Percentiles rank a stretch among this genome's conserved stretches.
These are phyloP conservation scores for Prochilodus magdalenae DNA, from an alignment of 2,113 vertebrate genomes.

Conservation along the genomic window DNA sequence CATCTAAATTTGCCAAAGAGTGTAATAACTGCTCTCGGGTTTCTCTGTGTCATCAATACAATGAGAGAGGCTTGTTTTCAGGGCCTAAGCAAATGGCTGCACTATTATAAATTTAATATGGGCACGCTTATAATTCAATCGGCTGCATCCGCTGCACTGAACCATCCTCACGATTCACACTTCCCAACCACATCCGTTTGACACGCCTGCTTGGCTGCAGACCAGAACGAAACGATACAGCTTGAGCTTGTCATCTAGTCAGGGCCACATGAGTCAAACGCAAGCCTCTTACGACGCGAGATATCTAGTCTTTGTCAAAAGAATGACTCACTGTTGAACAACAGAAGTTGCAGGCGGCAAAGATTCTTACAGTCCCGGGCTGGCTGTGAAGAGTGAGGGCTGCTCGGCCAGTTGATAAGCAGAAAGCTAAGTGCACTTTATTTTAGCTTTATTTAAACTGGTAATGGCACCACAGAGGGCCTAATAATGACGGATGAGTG, in stretches of 20 bases:
- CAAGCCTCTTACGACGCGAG: conserved; percentile 14
- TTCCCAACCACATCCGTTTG: conserved; percentile 38
- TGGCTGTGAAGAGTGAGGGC: conserved; percentile 4
- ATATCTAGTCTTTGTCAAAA: not conserved
- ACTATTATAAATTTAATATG: conserved; percentile 46
- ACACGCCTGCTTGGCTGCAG: conserved; percentile 39
- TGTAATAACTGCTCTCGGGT: not conserved
- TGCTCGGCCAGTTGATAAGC: conserved; percentile 45
- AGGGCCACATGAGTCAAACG: conserved; percentile 19
- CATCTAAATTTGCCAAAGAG: not conserved
- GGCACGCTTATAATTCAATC: conserved; percentile 35
- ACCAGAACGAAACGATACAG: conserved; percentile 51
- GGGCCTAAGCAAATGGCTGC: conserved; percentile 26
- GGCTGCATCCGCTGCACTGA: conserved; percentile 35
- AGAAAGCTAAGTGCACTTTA: conserved; percentile 56
- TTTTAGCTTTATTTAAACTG: conserved; percentile 62
- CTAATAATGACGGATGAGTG: conserved; percentile 59
- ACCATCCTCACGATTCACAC: conserved; percentile 52
- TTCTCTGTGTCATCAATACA: conserved; percentile 33
- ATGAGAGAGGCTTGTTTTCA: conserved; percentile 24
- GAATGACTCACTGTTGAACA: conserved; percentile 5
- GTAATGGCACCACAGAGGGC: conserved; percentile 57
- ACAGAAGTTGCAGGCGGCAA: not conserved
- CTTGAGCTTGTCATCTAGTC: conserved; percentile 43
- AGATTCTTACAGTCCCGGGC: not conserved